Evolutionary conservation across 2,797 vertebrate species (phyloP), one percentile per base, ranked within the genome.

Genomic region (Enteromius treurensis): DNA sequence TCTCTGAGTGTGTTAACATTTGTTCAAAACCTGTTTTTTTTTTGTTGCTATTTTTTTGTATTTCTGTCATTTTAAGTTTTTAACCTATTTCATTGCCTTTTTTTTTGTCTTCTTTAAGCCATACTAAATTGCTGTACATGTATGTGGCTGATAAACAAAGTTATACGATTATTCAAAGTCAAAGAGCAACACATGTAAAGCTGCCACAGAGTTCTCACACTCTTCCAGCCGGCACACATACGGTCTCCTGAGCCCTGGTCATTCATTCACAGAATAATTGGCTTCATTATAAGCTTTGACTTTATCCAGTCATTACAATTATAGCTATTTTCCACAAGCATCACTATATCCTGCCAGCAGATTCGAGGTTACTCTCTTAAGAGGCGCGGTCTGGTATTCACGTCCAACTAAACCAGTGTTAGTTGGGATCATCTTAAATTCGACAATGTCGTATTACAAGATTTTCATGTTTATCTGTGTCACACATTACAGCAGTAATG

Each of bases 1-100:
- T 95, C 92, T 92, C 89, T 87, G 81, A 89, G 81, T 88, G 91
- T 91, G 81, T 83, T 93, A 19, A 29, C 55, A 40, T 83, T 71
- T 87, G 47, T 80, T 47, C 64, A 1, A 34, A 29, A 8, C 37
- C 7, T 19, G n/a, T 55, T 76, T 65, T 29, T 68, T 79, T 77
- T 62, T 26, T 26, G 1, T 26, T 26, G 26, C 26, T 26, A 26
- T 26, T 26, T 26, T 26, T 32, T 5, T 19, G 1, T 17, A 40
- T 26, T 21, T 65, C 3, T 34, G 23, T 8, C 17, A 0, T 47
- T 45, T 58, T 13, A 14, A 32, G 0, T 15, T 26, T 26, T 26
- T 1, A 26, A 21, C 51, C 19, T 21, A 53, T 55, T 58, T 23
- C 53, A 3, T 55, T 55, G 3, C n/a, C 10, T 1, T 21, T 53